Evolutionary conservation across 2,113 vertebrate species (phyloP), one percentile per base, ranked within the genome.

Genomic region (Dermatemys mawii): DNA sequence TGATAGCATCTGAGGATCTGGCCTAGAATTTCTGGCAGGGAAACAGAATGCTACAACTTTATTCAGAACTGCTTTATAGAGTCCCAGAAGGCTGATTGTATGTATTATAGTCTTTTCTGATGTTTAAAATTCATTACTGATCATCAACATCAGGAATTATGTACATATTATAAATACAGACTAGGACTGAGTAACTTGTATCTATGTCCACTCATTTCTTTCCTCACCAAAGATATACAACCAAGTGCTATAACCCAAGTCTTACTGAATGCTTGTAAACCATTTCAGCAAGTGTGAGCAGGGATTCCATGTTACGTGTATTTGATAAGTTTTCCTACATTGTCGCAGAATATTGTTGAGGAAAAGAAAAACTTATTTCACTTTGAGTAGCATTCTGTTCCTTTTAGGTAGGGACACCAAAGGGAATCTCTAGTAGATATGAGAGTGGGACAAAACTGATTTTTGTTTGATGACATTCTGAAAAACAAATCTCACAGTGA

Each of bases 161-260:
- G 92, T 96, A 95, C 88, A 89, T 92, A 96, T 91, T 92, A 91
- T 89, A 95, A 97, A 96, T 89, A 96, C 84, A 96, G 89, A 95
- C 91, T 93, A 94, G 95, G 88, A 96, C 79, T 91, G 89, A 92
- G 70, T 88, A 90, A 89, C 76, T 93, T 97, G 87, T 92, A 35
- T 63, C 60, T 63, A 87, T 93, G 86, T 83, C 91, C 87, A 89
- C 94, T 95, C 88, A 93, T 97, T 96, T 94, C 48, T 82, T 88
- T 95, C 76, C 82, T 92, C 91, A 70, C 10, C 19, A 92, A 90
- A 88, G 93, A 95, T 70, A 85, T 88, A 76, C 27, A 97, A 81
- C 49, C 14, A 48, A 91, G 48, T 93, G 95, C 79, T 94, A n/a
- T 81, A 93, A 81, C 70, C 35, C 17, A 91, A 81, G 78, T 93